phyloP scores from a whole-genome alignment of 2,888 invertebrate genomes.

The Oegoconia quadripuncta region DNA sequence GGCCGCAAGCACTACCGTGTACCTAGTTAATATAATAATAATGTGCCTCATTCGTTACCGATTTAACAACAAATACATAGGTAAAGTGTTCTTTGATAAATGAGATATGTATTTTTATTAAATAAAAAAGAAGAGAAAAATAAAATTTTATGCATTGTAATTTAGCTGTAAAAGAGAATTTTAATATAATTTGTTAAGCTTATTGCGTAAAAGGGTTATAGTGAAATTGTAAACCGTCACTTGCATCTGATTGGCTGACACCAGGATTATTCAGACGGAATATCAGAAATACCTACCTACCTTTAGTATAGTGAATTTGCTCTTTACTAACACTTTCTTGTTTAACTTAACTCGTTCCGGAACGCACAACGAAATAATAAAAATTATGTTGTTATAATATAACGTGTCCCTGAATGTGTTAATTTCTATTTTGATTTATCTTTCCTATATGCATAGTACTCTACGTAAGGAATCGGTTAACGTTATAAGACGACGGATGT shows the following conservation, averaged over 20 bases:
- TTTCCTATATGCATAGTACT: no score
- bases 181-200: conserved; percentile 76
- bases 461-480: no score
- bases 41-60: conserved; percentile 77
- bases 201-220: conserved; percentile 58
- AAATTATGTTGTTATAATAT: no score
- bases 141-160: conserved; percentile 72
- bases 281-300: no score
- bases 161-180: conserved; percentile 69
- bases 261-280: background rate
- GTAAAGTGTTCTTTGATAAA: conserved; percentile 72
- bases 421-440: no score
- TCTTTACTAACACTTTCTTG: no score
- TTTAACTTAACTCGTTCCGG: no score
- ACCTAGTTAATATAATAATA: conserved; percentile 40
- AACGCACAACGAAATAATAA: no score
- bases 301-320: no score
- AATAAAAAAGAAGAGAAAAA: conserved; percentile 42
- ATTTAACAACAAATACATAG: conserved; percentile 61
- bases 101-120: conserved; percentile 74
- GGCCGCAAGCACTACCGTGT: background rate
- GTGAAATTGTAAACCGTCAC: conserved; percentile 43
- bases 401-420: no score
- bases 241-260: conserved; percentile 36
- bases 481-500: no score